phyloP scores from a whole-genome alignment of 2,113 vertebrate genomes.

The Urocitellus parryii region DNA sequence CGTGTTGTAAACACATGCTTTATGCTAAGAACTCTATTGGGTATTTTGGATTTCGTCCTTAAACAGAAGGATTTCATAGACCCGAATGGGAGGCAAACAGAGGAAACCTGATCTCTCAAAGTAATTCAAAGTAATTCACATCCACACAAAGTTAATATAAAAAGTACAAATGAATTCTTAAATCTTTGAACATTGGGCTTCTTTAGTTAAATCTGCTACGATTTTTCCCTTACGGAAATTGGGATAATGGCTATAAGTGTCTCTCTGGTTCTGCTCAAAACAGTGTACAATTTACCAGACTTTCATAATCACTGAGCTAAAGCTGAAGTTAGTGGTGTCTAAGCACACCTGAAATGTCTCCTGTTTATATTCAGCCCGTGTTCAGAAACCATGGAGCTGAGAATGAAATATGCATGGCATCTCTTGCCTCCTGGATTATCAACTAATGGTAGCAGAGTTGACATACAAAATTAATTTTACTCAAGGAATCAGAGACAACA shows the following conservation, averaged over 20 bases:
- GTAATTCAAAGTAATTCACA: background rate
- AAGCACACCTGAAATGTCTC: slow-evolving; percentile 63
- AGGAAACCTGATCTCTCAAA: background rate
- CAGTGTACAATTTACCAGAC: background rate
- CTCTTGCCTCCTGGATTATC: slow-evolving; percentile 85
- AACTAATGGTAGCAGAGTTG: slow-evolving; percentile 86
- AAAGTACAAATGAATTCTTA: background rate
- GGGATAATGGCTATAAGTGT: background rate
- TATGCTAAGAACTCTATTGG: background rate
- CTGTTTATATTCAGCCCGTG: background rate
- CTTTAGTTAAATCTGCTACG: background rate
- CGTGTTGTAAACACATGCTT: background rate
- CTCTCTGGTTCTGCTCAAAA: background rate
- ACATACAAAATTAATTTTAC: slow-evolving; percentile 90
- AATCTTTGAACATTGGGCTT: background rate
- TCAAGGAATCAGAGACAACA: slow-evolving; percentile 86
- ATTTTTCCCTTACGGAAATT: background rate
- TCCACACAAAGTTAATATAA: background rate
- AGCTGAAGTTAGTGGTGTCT: background rate
- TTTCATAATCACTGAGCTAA: background rate
- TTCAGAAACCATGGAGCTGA: slow-evolving; percentile 77
- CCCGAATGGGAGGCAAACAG: background rate
- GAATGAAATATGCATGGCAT: slow-evolving; percentile 85
- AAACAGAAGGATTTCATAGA: background rate
- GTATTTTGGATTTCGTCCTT: background rate